phyloP scores from a whole-genome alignment of 2,888 invertebrate genomes.

The Lithophane semibrunnea region DNA sequence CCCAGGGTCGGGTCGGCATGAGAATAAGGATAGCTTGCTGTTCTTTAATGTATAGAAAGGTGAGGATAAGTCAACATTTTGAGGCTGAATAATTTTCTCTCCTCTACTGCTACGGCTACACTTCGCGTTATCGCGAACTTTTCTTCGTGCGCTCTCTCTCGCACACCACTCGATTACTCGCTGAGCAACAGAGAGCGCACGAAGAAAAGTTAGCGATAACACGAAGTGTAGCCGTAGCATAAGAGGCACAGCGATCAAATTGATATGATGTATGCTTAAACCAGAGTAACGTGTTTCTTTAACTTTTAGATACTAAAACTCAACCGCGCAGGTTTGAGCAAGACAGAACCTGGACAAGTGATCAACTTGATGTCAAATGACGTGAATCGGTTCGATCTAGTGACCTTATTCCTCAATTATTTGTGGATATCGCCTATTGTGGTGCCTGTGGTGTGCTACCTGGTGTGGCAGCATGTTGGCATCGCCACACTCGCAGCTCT shows the following conservation, averaged over 20 bases:
- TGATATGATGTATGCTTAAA: neutral
- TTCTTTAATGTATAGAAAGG: constrained; percentile 95
- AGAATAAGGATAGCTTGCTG: constrained; percentile 94
- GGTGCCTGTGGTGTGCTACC: constrained; percentile 89
- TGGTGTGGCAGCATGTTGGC: constrained; percentile 85
- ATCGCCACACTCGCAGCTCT: constrained; percentile 84
- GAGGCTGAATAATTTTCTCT: neutral
- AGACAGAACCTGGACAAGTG: constrained; percentile 94
- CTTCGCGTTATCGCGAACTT: no score
- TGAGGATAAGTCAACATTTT: neutral
- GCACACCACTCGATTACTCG: no score
- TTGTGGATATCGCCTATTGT: constrained; percentile 95
- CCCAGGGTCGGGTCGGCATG: constrained; percentile 93
- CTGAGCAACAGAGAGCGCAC: no score
- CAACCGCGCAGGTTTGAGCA: constrained; percentile 90
- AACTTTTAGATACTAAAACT: constrained; percentile 83
- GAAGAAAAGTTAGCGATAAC: no score
- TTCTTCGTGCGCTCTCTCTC: no score
- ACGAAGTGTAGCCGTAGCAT: no score
- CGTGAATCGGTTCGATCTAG: constrained; percentile 94
- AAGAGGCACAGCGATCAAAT: neutral
- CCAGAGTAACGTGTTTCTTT: neutral
- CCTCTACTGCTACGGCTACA: no score
- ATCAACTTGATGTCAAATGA: constrained; percentile 96
- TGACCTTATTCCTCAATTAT: constrained; percentile 93